Evolutionary conservation across 1,140 invertebrate genomes (phyloP), one percentile per base, ranked within the genome.

Genomic region (Ruditapes philippinarum): DNA sequence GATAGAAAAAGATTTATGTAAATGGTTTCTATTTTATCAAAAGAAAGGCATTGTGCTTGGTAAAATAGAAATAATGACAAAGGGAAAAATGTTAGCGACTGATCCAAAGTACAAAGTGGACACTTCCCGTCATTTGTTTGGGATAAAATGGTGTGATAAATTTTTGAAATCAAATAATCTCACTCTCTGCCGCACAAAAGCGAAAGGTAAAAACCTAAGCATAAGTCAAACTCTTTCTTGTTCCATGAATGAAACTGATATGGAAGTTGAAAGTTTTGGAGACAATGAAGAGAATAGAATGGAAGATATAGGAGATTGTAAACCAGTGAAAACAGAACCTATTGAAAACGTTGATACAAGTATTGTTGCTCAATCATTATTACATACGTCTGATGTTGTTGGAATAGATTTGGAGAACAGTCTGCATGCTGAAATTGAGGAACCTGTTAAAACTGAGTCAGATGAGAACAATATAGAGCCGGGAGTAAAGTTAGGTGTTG

Each of bases 21-120:
- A 36, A 70, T 70, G 65, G 65, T 70, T 70, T n/a, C 33, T 70
- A 1, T 40, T 38, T 38, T 70, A 70, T n/a, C 65, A 70, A 40
- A 17, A 5, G 19, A 70, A 70, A 70, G 65, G 65, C 4, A 9
- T 33, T 36, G 33, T 40, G 22, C 7, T 70, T 19, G 14, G 14
- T n/a, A 14, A 36, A 38, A 70, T 38, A 14, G 14, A 4, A 38
- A 25, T 70, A 22, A 70, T 36, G 65, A 19, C 28, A n/a, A 70
- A 70, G n/a, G 65, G 33, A 70, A 70, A 38, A 22, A 25, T 25
- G n/a, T 70, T 70, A 38, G 31, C 65, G 36, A 40, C 1, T 38
- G 65, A 70, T 31, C 25, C 65, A 12, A 70, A 70, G 38, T 70
- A 70, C 28, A 40, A 70, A 70, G 38, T 70, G 4, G 65, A 70